Conservation (phyloP, 2,888 invertebrate species). For the Melipona beecheii region DNA sequence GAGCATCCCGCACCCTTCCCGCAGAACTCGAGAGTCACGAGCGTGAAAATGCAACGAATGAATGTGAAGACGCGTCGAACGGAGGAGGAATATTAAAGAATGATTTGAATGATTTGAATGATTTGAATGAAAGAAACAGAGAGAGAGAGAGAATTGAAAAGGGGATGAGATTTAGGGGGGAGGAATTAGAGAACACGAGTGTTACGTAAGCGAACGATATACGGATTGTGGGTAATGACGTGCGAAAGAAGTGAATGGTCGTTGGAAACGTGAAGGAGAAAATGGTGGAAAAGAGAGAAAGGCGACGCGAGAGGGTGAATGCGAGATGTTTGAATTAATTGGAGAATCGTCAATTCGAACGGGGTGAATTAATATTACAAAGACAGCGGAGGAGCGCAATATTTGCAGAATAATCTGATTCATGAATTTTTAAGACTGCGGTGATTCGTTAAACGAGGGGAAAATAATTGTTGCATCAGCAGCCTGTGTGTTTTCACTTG, state of each 20-base stretch:
- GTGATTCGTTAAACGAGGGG: neutral
- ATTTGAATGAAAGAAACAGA: neutral
- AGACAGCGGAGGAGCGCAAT: neutral
- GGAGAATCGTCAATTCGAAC: neutral
- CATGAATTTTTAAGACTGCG: neutral
- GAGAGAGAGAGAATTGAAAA: neutral
- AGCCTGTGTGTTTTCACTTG: neutral
- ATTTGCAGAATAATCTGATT: neutral
- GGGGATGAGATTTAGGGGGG: neutral
- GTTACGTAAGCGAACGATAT: slow-evolving; percentile 25
- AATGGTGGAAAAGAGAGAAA: neutral
- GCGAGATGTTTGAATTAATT: neutral
- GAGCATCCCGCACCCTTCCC: slow-evolving; percentile 32
- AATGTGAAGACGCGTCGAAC: neutral
- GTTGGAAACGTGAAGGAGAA: neutral
- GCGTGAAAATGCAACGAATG: slow-evolving; percentile 8
- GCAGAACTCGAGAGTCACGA: slow-evolving; percentile 19
- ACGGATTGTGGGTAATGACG: neutral
- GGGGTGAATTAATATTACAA: neutral
- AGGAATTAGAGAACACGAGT: neutral
- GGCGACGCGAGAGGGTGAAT: neutral
- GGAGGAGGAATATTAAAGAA: neutral
- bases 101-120: too few relatives aligned
- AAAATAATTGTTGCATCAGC: too few relatives aligned
- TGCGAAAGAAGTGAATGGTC: neutral